Evolutionary conservation across 2,113 vertebrate species (phyloP).

Genomic region (Parotia lawesii): DNA sequence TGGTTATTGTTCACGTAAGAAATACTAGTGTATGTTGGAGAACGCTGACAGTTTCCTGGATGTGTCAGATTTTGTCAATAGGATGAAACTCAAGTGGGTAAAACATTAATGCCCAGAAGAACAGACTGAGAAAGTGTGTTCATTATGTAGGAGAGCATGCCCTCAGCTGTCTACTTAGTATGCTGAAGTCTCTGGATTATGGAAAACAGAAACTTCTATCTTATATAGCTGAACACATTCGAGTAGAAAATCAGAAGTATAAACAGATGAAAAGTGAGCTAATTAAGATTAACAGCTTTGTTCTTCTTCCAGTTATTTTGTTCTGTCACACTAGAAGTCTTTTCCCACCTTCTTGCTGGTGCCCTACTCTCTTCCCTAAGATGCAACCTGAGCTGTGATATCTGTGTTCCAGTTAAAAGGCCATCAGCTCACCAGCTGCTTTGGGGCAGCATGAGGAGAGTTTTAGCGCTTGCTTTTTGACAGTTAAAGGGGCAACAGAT

Average conservation of each 20-base stretch:
- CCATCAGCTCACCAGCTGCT: background rate
- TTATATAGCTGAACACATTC: background rate
- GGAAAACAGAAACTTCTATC: background rate
- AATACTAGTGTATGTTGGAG: background rate
- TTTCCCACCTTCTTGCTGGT: background rate
- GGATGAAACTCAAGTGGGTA: background rate
- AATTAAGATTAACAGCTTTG: slow-evolving; percentile 8
- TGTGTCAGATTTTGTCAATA: background rate
- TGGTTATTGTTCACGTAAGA: accelerated
- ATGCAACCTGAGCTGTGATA: background rate
- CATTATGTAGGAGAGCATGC: background rate
- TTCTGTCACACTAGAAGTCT: background rate
- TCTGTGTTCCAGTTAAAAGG: background rate
- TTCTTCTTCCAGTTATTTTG: background rate
- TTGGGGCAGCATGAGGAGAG: background rate
- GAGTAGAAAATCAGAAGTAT: background rate
- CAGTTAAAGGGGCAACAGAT: background rate
- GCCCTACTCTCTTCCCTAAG: background rate
- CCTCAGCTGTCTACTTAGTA: background rate
- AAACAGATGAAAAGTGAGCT: background rate
- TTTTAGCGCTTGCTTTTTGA: background rate
- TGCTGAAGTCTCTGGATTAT: background rate
- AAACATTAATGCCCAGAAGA: background rate
- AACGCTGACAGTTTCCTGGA: background rate
- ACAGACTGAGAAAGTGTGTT: background rate